Conservation (phyloP, 1,140 invertebrate genomes). For the Ridgeia piscesae region DNA sequence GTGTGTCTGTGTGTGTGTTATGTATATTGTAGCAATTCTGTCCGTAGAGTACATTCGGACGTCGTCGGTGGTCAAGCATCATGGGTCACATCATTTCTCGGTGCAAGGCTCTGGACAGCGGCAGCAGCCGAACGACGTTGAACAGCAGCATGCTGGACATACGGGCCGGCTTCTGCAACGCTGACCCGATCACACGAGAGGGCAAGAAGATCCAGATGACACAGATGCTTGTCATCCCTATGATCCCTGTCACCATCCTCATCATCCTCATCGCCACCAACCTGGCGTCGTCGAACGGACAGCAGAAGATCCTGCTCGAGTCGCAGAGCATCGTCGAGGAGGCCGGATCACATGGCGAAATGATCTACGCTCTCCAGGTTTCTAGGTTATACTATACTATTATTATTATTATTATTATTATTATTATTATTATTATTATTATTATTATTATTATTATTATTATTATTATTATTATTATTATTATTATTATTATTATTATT, state of each 20-base stretch:
- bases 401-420: too few relatives aligned
- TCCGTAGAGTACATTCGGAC: background rate
- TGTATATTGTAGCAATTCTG: background rate
- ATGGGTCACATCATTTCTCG: background rate
- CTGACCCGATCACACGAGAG: constrained; percentile 30
- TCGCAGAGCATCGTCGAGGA: background rate
- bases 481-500: too few relatives aligned
- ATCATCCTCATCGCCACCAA: constrained; percentile 17
- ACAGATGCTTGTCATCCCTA: constrained; percentile 30
- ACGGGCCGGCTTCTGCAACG: constrained; percentile 28
- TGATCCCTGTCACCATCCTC: constrained; percentile 27
- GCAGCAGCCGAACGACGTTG: background rate
- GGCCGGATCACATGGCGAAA: background rate
- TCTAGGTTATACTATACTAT: background rate
- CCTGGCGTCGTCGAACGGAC: background rate
- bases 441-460: too few relatives aligned
- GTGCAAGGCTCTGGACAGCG: background rate
- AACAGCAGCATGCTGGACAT: constrained; percentile 23
- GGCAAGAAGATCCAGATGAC: constrained; percentile 31
- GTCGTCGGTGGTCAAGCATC: background rate
- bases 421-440: too few relatives aligned
- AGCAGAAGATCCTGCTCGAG: background rate
- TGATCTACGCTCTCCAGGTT: background rate
- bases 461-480: too few relatives aligned
- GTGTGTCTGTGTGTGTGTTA: background rate